Percentiles rank a stretch among this genome's conserved stretches.
phyloP scores from a whole-genome alignment of 64 coral and sea anemone species.

The Astreopora myriophthalma region DNA sequence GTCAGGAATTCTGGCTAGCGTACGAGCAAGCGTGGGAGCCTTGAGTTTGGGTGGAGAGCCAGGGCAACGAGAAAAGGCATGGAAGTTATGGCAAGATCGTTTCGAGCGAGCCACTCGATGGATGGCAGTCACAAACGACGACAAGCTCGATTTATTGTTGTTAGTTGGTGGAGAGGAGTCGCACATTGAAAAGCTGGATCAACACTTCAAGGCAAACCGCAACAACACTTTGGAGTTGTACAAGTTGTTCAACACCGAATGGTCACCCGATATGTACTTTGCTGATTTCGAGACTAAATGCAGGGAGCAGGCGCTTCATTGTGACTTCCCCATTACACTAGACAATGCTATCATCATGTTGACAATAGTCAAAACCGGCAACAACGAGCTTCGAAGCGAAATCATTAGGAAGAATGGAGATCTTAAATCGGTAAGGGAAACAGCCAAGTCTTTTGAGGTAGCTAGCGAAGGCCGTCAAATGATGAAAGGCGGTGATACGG shows the following conservation, averaged over 20 bases:
- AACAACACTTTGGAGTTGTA: too few species aligned
- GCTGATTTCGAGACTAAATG: slow-evolving; percentile 54
- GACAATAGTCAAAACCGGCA: slow-evolving; percentile 20
- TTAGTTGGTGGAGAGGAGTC: too few species aligned
- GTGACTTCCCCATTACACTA: slow-evolving; percentile 40
- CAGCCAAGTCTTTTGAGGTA: slow-evolving; percentile 33
- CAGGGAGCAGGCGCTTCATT: slow-evolving; percentile 33
- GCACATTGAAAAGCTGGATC: too few species aligned
- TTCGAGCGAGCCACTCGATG: too few species aligned
- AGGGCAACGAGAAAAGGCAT: too few species aligned
- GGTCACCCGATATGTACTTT: slow-evolving; percentile 22
- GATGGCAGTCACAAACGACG: too few species aligned
- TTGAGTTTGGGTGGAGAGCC: too few species aligned
- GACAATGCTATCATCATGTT: slow-evolving; percentile 56
- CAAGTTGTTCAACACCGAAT: slow-evolving; percentile 54
- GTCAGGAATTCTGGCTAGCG: too few species aligned
- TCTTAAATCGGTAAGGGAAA: slow-evolving; percentile 44
- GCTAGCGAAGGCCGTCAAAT: slow-evolving; percentile 26
- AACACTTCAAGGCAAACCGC: too few species aligned
- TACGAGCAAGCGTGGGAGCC: too few species aligned
- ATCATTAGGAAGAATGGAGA: slow-evolving; percentile 57
- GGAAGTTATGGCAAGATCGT: too few species aligned
- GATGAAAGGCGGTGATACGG: neutral
- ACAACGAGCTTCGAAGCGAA: slow-evolving; percentile 32
- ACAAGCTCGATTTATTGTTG: too few species aligned